Evolutionary conservation across 2,888 invertebrate species (phyloP), one percentile per base, ranked within the genome.

Genomic region (Octonoba sinensis): DNA sequence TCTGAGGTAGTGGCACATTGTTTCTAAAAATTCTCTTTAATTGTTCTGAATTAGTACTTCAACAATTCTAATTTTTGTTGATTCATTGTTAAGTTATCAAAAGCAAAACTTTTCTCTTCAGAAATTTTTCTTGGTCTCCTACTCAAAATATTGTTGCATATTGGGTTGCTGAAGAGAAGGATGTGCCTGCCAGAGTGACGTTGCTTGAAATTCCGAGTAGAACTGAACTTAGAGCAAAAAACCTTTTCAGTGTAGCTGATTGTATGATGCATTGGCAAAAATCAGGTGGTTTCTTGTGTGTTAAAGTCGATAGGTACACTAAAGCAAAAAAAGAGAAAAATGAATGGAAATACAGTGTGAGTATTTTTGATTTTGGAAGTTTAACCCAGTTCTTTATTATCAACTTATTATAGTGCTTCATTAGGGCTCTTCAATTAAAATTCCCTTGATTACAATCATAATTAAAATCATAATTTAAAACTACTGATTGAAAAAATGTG

Each of bases 211-310:
- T 99, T 84, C 98, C 98, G 3, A 95, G 91, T 87, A 93, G 95
- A 81, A 93, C 92, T 67, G 96, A 96, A 90, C 92, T 93, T 57
- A 92, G 97, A 85, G 95, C 95, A 85, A 97, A 98, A 89, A 99
- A 97, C 89, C 91, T 99, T 77, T 99, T 99, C 91, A 97, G 95
- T 84, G 99, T 99, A 0, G 97, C 97, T 0, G 97, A 98, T 88
- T 98, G 98, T 88, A 96, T 97, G 87, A 95, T 99, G 88, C 97
- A 97, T 89, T 99, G 99, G 99, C 99, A 99, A 89, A 97, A 97
- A 89, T 95, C 93, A 27, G 99, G 99, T 0, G 97, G 99, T 88
- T 97, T 97, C 88, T 91, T 99, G 36, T 98, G 99, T 87, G 98
- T 99, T 0, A 98, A 99, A 90, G 94, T 96, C 0, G 95, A 96